Percentiles rank a stretch among this genome's conserved stretches.
phyloP scores from a whole-genome alignment of 2,888 invertebrate genomes.

The Drosophila maculinotata region DNA sequence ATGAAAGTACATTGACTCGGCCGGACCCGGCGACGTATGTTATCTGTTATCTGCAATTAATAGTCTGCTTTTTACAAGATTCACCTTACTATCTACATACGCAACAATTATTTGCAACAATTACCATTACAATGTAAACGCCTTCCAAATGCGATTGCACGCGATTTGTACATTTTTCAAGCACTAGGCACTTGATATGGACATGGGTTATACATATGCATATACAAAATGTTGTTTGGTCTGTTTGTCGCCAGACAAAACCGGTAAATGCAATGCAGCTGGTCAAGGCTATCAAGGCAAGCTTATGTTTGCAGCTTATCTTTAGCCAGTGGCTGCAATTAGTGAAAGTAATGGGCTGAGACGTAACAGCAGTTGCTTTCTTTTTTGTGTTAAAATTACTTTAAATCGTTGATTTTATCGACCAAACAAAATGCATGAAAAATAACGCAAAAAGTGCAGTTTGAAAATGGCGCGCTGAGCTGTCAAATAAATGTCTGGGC shows the following conservation, averaged over 20 bases:
- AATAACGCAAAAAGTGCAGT: neutral
- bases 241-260: constrained; percentile 20
- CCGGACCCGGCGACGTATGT: neutral
- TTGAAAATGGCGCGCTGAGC: constrained; percentile 16
- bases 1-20: constrained; percentile 69
- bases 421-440: constrained; percentile 48
- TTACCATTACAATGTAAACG: constrained; percentile 15
- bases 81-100: constrained; percentile 4
- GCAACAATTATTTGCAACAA: constrained; percentile 10
- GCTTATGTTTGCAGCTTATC: constrained; percentile 4
- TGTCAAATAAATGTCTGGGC: neutral
- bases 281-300: constrained; percentile 8
- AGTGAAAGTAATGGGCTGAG: constrained; percentile 50
- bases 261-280: constrained; percentile 30
- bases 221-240: constrained; percentile 11
- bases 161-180: constrained; percentile 33
- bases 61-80: neutral
- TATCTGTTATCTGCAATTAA: constrained; percentile 1
- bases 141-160: constrained; percentile 35
- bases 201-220: no score
- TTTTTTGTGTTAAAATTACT: constrained; percentile 14
- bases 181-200: no score
- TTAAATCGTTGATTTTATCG: constrained; percentile 46
- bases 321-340: constrained; percentile 23
- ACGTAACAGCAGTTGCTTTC: neutral